These are phyloP conservation scores for Silurus lanzhouensis DNA, from an alignment of 2,797 vertebrate species.

Conservation along the genomic window DNA sequence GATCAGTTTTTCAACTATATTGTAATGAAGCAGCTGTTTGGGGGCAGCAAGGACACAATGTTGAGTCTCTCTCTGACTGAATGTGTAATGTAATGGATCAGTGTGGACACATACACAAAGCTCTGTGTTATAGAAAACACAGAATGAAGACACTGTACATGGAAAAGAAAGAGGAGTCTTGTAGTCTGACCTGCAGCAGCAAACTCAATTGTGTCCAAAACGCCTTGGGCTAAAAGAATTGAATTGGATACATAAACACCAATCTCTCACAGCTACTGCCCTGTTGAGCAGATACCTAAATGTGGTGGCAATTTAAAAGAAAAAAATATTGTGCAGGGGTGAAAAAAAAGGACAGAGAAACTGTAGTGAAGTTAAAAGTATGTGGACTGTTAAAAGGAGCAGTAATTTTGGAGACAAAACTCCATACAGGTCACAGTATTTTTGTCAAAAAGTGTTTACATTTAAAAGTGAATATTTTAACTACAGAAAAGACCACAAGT, in stretches of 20 bases:
- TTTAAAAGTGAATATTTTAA: neutral
- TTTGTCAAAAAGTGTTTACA: neutral
- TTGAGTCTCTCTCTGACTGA: neutral
- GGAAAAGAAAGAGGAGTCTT: conserved; percentile 16
- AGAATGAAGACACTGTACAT: conserved; percentile 3
- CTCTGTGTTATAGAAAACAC: conserved; percentile 30
- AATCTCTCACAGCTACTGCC: neutral
- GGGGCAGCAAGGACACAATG: conserved; percentile 3
- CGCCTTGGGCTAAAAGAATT: conserved; percentile 24
- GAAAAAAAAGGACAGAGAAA: neutral
- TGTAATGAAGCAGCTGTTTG: neutral
- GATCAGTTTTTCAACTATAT: too few species aligned
- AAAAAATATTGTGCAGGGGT: neutral
- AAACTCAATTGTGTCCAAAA: conserved; percentile 39
- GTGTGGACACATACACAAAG: conserved; percentile 27
- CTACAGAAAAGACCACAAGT: neutral
- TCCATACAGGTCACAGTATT: too few species aligned
- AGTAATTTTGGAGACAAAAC: neutral
- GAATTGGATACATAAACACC: conserved; percentile 30
- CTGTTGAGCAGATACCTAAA: neutral
- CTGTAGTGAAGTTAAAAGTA: neutral
- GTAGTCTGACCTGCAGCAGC: neutral
- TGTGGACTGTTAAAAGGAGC: neutral
- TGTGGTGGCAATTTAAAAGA: neutral
- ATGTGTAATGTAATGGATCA: neutral